Conservation (phyloP, 2,888 invertebrate genomes). For the Cataglyphis altisquamis region DNA sequence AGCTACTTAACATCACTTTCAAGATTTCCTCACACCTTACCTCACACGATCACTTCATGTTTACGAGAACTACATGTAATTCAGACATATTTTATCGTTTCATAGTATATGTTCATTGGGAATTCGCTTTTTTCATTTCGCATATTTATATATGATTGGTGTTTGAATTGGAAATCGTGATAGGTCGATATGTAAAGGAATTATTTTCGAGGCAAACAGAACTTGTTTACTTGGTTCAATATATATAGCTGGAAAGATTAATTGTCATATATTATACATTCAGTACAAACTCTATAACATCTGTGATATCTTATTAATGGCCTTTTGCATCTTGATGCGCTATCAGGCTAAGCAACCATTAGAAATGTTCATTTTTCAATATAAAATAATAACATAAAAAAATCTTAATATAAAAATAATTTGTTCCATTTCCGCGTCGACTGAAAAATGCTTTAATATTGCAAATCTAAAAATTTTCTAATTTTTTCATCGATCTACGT, state of each 20-base stretch:
- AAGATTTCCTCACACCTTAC: constrained; percentile 33
- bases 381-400: too few species aligned
- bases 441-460: background rate
- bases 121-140: constrained; percentile 35
- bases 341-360: too few species aligned
- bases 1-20: constrained; percentile 47
- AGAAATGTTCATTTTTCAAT: too few species aligned
- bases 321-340: background rate
- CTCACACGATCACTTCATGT: constrained; percentile 38
- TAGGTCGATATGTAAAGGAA: constrained; percentile 5
- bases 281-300: background rate
- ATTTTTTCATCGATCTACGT: background rate
- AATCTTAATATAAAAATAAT: background rate
- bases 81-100: constrained; percentile 34
- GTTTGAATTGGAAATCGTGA: constrained; percentile 26
- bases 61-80: constrained; percentile 19
- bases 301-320: background rate
- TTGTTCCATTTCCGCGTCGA: background rate
- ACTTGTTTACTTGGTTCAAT: constrained; percentile 25
- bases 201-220: background rate
- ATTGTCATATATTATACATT: constrained; percentile 15
- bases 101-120: constrained; percentile 17
- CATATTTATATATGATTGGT: background rate
- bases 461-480: background rate
- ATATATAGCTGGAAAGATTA: background rate